Base-by-base conservation (phyloP, 1,140 invertebrate genomes). In the Ephestia elutella region DNA sequence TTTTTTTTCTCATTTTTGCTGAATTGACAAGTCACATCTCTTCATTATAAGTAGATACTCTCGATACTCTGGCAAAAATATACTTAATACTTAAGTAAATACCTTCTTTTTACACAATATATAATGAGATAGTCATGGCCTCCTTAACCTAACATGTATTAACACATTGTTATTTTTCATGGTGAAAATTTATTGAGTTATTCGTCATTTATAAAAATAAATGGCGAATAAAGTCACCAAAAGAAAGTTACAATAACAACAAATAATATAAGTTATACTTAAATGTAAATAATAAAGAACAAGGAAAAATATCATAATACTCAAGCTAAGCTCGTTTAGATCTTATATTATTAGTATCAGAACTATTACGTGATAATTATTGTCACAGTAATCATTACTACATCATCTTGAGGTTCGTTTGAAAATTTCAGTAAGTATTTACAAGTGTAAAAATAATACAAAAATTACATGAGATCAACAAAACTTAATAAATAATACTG, bases 321-420 rank as follows among this genome's bases (percentile, higher is more conserved):
- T 66, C 59, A 74, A 75, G 69, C 71, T 77, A 86, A 86, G 83
- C 83, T 86, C 83, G 70, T 75, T 75, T 66, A 62, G 58, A 72
- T 72, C 54, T 75, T 71, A 77, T 80, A 82, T 86, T 83, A 78
- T 83, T 79, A 32, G 60, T 73, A 68, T 66, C 63, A 79, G 73
- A 75, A 79, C 54, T 73, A 80, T 73, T 81, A 83, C 75, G 70
- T 78, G 69, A 78, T 81, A 85, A 71, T 87, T 87, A 87, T 87
- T 87, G 84, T 87, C 84, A 83, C 78, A 78, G 75, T 73, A 68
- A 78, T 74, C 64, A 62, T 77, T 74, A 21, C 38, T 67, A 73
- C 63, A 60, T 32, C 49, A 60, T 70, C 58, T 71, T 68, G 63
- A 57, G 62, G 55, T 71, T 56, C 53, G 70, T 71, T 35, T 66